Conservation (phyloP, 2,888 invertebrate genomes). For the Cosmopolites sordidus region DNA sequence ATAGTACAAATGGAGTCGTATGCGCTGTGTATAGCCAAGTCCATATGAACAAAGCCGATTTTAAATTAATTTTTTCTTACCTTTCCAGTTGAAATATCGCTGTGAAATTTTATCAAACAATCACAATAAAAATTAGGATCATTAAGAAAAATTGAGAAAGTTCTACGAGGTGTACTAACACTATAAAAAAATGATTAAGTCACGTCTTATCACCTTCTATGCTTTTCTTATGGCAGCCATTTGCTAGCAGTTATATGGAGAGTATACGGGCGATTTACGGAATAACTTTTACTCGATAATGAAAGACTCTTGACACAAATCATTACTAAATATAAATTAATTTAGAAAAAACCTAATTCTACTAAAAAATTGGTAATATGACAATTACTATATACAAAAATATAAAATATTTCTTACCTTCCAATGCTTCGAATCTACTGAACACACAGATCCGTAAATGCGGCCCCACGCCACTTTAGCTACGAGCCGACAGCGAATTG, state of each 20-base stretch:
- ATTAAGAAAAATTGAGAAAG: slow-evolving; percentile 36
- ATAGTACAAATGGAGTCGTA: slow-evolving; percentile 51
- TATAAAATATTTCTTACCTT: slow-evolving; percentile 59
- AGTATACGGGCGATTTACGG: slow-evolving; percentile 33
- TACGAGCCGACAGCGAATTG: slow-evolving; percentile 53
- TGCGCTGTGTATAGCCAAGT: slow-evolving; percentile 45
- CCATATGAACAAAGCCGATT: slow-evolving; percentile 49
- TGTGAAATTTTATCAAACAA: slow-evolving; percentile 38
- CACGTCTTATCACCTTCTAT: neutral
- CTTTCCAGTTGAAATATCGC: slow-evolving; percentile 15
- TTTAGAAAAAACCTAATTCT: slow-evolving; percentile 41
- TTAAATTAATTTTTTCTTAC: slow-evolving; percentile 33
- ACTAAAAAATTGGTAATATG: slow-evolving; percentile 48
- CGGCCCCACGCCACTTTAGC: slow-evolving; percentile 62
- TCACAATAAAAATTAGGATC: slow-evolving; percentile 36
- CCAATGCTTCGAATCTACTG: slow-evolving; percentile 54
- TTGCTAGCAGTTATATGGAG: slow-evolving; percentile 50
- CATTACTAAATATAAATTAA: slow-evolving; percentile 36
- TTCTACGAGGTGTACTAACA: slow-evolving; percentile 14
- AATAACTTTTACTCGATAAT: slow-evolving; percentile 30
- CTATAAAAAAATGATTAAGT: slow-evolving; percentile 30
- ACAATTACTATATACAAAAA: slow-evolving; percentile 52
- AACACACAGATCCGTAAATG: slow-evolving; percentile 59
- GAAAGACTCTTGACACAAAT: slow-evolving; percentile 30
- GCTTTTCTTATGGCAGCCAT: slow-evolving; percentile 54